Conservation (phyloP, 1,140 invertebrate genomes). For the Calephelis virginiensis region DNA sequence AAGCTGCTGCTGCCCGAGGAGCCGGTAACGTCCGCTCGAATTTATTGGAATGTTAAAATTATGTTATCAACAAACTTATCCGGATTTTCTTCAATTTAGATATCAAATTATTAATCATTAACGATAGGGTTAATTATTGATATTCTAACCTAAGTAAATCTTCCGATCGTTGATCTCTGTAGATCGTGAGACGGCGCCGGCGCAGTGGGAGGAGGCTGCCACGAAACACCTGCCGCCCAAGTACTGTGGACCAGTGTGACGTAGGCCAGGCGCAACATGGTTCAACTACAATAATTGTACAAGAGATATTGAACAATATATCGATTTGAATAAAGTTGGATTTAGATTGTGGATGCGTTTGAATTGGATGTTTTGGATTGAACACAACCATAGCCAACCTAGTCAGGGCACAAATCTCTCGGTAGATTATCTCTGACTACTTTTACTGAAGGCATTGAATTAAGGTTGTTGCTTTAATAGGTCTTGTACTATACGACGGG, state of each 20-base stretch:
- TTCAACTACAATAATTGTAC: constrained; percentile 24
- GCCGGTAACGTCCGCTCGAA: background rate
- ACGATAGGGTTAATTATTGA: constrained; percentile 22
- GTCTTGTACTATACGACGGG: constrained; percentile 41
- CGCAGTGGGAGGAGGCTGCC: constrained; percentile 68
- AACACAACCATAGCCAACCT: constrained; percentile 44
- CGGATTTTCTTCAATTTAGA: constrained; percentile 12
- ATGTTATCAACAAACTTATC: constrained; percentile 3
- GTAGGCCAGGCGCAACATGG: constrained; percentile 26
- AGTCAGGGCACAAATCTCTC: constrained; percentile 65
- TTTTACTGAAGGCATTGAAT: constrained; percentile 58
- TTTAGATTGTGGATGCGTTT: constrained; percentile 22
- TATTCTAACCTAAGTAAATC: constrained; percentile 59
- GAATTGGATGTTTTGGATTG: constrained; percentile 28
- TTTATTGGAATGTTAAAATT: constrained; percentile 7
- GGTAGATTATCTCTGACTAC: constrained; percentile 64
- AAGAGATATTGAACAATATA: constrained; percentile 39
- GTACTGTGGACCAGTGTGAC: constrained; percentile 63
- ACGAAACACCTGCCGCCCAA: constrained; percentile 74
- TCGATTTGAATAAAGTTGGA: constrained; percentile 36
- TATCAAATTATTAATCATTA: constrained; percentile 22
- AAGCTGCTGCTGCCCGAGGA: background rate
- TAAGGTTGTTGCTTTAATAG: constrained; percentile 42
- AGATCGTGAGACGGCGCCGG: constrained; percentile 59
- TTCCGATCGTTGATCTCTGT: constrained; percentile 68